Evolutionary conservation across 2,888 invertebrate genomes (phyloP).

Genomic region (Tinea semifulvella): DNA sequence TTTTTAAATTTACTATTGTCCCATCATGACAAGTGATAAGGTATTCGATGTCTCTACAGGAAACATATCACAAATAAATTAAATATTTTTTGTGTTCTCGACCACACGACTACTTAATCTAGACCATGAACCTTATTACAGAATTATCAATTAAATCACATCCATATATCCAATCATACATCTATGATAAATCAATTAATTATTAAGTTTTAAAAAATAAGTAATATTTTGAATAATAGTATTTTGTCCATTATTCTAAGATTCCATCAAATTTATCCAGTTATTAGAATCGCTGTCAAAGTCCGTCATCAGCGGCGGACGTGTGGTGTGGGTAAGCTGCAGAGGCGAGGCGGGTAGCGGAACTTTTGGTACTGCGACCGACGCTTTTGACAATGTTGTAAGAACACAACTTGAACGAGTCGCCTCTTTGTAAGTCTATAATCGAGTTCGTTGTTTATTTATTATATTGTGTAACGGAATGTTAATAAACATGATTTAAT

Average conservation of each 20-base stretch:
- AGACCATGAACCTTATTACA: too few species aligned
- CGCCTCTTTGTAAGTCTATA: conserved; percentile 39
- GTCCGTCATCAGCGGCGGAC: conserved; percentile 29
- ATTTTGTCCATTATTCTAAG: background rate
- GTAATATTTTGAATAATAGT: background rate
- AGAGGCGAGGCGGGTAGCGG: conserved; percentile 24
- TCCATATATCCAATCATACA: too few species aligned
- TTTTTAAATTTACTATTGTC: too few species aligned
- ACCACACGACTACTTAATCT: too few species aligned
- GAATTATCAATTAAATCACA: too few species aligned
- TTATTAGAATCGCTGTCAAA: conserved; percentile 33
- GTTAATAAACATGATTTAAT: too few species aligned
- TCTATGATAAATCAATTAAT: background rate
- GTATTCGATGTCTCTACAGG: too few species aligned
- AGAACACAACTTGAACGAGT: conserved; percentile 36
- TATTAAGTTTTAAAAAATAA: background rate
- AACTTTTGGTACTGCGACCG: conserved; percentile 29
- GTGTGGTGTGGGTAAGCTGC: conserved; percentile 43
- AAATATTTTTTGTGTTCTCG: too few species aligned
- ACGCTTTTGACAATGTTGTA: conserved; percentile 43
- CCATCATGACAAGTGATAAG: too few species aligned
- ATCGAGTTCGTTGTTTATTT: too few species aligned
- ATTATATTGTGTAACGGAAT: too few species aligned
- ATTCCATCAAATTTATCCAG: conserved; percentile 24
- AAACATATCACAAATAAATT: too few species aligned